These are phyloP conservation scores for Scomber scombrus DNA, from an alignment of 2,113 vertebrate species.

Conservation along the genomic window DNA sequence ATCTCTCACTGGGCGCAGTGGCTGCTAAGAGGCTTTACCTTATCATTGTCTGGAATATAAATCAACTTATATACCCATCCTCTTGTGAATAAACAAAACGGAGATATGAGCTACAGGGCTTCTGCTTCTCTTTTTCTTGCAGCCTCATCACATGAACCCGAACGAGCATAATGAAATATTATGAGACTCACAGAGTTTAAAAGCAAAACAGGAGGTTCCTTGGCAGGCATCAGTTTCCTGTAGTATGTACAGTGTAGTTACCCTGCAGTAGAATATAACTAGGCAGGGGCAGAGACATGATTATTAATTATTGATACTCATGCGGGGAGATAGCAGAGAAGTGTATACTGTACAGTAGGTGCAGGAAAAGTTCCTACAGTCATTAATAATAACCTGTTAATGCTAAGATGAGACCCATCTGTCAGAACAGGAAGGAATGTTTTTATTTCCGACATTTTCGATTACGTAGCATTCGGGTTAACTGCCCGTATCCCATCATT, in stretches of 20 bases:
- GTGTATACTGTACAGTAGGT: conserved; percentile 22
- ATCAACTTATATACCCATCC: conserved; percentile 50
- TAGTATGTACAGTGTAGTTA: conserved; percentile 17
- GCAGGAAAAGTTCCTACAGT: conserved; percentile 8
- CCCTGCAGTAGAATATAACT: conserved; percentile 51
- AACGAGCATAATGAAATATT: conserved; percentile 36
- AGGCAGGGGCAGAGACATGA: conserved; percentile 27
- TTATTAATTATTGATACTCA: conserved; percentile 68
- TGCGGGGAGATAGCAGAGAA: conserved; percentile 44
- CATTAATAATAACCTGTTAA: conserved; percentile 23
- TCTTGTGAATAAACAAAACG: conserved; percentile 61
- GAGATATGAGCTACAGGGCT: conserved; percentile 21
- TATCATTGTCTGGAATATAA: conserved; percentile 74
- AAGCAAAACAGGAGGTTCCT: neutral
- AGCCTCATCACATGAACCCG: conserved; percentile 24
- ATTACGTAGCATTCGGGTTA: neutral
- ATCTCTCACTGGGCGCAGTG: conserved; percentile 50
- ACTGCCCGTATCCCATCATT: conserved; percentile 26
- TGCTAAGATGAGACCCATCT: conserved; percentile 17
- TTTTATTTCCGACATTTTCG: conserved; percentile 18
- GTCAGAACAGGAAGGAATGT: conserved; percentile 13
- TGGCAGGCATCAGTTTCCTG: conserved; percentile 20
- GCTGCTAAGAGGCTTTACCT: conserved; percentile 67
- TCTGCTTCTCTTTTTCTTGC: conserved; percentile 14
- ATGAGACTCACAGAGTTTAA: conserved; percentile 13